Conservation (phyloP, 2,797 vertebrate genomes). For the Semaprochilodus insignis region DNA sequence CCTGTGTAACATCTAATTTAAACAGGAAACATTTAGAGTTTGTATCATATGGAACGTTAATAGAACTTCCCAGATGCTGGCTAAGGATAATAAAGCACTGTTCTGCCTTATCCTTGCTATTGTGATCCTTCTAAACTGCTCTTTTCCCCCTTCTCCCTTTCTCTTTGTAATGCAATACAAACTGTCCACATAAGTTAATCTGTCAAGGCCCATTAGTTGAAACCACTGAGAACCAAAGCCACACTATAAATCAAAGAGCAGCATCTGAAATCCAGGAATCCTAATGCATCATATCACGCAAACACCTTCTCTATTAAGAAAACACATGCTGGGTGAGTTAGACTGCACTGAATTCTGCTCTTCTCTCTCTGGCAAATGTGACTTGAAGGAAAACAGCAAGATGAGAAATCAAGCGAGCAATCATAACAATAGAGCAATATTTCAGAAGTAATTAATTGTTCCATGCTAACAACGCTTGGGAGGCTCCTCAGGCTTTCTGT, state of each 20-base stretch:
- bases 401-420: conserved; percentile 21
- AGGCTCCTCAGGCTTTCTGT: not conserved
- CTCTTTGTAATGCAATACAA: conserved; percentile 55
- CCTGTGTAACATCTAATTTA: not conserved
- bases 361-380: conserved; percentile 24
- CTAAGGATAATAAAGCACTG: conserved; percentile 31
- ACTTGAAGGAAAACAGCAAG: conserved; percentile 22
- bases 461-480: not conserved
- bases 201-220: conserved; percentile 54
- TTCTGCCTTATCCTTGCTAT: conserved; percentile 23
- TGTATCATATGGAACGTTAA: conserved; percentile 20
- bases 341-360: conserved; percentile 27
- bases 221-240: conserved; percentile 56
- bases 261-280: conserved; percentile 58
- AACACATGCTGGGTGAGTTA: conserved; percentile 51
- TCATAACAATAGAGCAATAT: conserved; percentile 16
- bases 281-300: conserved; percentile 57
- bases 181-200: conserved; percentile 54
- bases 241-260: conserved; percentile 59
- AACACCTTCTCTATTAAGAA: conserved; percentile 59
- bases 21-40: not conserved
- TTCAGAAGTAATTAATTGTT: conserved; percentile 25
- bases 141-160: not conserved
- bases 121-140: conserved; percentile 31
- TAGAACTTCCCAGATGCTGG: conserved; percentile 36